These are phyloP conservation scores for Panulirus ornatus DNA, from an alignment of 1,140 invertebrate genomes.

Conservation along the genomic window DNA sequence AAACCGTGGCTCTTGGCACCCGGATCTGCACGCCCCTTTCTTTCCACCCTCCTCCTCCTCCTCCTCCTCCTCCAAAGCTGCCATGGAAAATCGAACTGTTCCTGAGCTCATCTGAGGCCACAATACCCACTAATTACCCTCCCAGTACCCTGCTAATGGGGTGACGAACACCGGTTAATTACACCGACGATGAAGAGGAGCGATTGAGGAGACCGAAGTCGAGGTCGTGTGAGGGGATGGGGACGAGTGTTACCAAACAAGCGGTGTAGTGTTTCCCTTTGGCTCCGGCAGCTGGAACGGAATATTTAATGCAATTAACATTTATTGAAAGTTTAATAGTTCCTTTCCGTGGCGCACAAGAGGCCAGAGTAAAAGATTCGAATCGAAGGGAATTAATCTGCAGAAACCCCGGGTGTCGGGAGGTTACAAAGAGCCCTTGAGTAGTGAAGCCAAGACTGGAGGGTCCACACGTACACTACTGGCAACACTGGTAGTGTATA, in stretches of 20 bases:
- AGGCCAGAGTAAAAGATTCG: no score
- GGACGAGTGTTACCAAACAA: background rate
- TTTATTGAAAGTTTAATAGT: conserved; percentile 22
- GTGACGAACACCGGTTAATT: no score
- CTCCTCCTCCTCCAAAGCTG: background rate
- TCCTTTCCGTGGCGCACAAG: background rate
- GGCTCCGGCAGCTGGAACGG: background rate
- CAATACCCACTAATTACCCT: background rate
- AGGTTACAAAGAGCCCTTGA: no score
- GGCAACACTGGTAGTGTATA: no score
- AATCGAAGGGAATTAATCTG: no score
- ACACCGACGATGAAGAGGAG: background rate
- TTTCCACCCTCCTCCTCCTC: background rate
- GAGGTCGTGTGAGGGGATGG: background rate
- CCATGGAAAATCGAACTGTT: background rate
- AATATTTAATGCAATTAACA: conserved; percentile 15
- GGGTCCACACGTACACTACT: no score
- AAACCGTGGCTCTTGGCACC: background rate
- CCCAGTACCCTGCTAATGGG: background rate
- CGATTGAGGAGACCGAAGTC: background rate
- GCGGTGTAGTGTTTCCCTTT: background rate
- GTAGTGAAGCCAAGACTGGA: no score
- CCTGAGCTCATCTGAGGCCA: background rate
- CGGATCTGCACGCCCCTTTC: background rate
- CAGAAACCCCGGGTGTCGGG: no score